Evolutionary conservation across 2,113 vertebrate species (phyloP).

Genomic region (Pyrgilauda ruficollis): DNA sequence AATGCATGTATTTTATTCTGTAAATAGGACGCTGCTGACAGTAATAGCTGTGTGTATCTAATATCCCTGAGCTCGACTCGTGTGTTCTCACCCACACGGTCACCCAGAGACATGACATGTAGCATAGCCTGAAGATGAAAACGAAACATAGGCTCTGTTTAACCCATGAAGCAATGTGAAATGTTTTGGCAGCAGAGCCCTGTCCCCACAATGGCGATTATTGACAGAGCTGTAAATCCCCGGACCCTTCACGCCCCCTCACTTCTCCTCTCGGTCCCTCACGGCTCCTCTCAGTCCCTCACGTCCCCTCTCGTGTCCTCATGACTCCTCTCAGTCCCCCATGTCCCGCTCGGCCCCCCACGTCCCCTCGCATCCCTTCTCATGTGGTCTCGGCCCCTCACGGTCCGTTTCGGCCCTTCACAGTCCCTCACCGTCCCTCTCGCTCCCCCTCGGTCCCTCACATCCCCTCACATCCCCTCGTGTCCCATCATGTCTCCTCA

Average conservation of each 20-base stretch:
- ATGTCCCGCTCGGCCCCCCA: no score
- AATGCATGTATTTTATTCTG: neutral
- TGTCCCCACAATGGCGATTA: neutral
- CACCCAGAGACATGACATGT: neutral
- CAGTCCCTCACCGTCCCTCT: neutral
- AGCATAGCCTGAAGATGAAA: neutral
- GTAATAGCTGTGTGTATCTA: neutral
- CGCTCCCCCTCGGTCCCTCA: neutral
- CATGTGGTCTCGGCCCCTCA: rapidly evolving
- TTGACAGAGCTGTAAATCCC: neutral
- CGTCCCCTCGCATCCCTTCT: neutral
- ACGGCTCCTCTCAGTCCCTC: rapidly evolving
- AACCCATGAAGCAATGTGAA: neutral
- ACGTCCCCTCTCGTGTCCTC: neutral
- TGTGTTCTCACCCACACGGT: neutral
- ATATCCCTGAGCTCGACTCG: neutral
- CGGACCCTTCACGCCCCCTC: neutral
- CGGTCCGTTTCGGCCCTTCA: neutral
- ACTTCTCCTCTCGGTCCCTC: neutral
- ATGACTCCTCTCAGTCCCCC: neutral
- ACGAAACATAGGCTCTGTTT: neutral
- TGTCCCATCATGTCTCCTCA: no score
- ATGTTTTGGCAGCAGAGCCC: neutral
- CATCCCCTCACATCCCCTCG: neutral
- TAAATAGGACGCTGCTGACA: neutral